A percentile compares a stretch with the other conserved stretches of the same genome.
These are phyloP conservation scores for Xestia ashworthii DNA, from an alignment of 2,888 invertebrate genomes.

Conservation along the genomic window DNA sequence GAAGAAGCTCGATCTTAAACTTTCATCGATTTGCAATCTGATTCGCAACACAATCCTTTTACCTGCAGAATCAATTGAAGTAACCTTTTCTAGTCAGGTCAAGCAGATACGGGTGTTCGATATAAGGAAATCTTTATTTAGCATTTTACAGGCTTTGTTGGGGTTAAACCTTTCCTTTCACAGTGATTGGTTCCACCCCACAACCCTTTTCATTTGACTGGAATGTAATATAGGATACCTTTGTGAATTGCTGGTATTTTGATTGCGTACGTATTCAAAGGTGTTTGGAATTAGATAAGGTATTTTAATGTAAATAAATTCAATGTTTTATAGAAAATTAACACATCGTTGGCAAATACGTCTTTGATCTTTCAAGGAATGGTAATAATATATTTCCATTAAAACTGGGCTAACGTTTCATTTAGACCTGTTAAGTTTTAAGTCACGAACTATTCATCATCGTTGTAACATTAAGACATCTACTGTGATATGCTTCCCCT, in stretches of 20 bases:
- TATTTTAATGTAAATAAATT: background rate
- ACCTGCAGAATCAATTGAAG: constrained; percentile 58
- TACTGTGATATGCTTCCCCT: background rate
- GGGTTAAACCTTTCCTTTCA: constrained; percentile 80
- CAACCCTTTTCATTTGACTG: constrained; percentile 68
- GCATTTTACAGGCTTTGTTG: constrained; percentile 73
- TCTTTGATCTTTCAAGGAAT: background rate
- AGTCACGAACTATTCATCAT: no score
- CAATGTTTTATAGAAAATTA: background rate
- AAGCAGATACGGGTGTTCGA: constrained; percentile 69
- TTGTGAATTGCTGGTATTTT: constrained; percentile 37
- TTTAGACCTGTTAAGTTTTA: background rate
- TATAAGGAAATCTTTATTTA: constrained; percentile 76
- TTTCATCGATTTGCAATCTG: constrained; percentile 39
- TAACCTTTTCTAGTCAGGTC: constrained; percentile 54
- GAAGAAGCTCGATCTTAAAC: background rate
- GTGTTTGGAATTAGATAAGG: background rate
- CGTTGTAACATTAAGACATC: background rate
- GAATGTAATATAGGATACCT: constrained; percentile 40
- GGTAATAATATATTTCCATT: background rate
- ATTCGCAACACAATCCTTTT: constrained; percentile 61
- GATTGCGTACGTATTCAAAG: background rate
- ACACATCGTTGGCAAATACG: background rate
- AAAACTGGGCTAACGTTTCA: background rate
- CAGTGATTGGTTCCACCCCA: constrained; percentile 78